phyloP scores from a whole-genome alignment of 1,140 invertebrate species.

The Thaumatotibia leucotreta region DNA sequence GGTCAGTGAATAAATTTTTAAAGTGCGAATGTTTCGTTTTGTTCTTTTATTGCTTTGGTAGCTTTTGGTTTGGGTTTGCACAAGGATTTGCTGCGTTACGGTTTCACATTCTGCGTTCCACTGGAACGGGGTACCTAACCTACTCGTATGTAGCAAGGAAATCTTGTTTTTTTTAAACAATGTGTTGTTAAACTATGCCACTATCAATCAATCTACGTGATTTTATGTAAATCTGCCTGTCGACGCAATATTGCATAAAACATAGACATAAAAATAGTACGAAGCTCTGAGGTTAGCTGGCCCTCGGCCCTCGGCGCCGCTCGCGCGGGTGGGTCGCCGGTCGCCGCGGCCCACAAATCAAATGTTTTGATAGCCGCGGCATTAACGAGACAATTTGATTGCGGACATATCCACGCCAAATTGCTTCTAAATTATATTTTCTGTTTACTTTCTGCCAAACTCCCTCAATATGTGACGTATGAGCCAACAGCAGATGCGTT shows the following conservation, averaged over 20 bases:
- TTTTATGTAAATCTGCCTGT: background rate
- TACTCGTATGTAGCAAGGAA: background rate
- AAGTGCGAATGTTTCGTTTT: conserved; percentile 6
- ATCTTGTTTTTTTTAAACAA: too few species aligned
- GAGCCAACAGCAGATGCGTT: conserved; percentile 34
- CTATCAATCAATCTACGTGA: too few species aligned
- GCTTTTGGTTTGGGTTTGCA: background rate
- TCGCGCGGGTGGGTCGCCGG: background rate
- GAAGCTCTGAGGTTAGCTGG: background rate
- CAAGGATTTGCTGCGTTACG: background rate
- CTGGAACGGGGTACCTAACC: too few species aligned
- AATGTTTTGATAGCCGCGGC: conserved; percentile 74
- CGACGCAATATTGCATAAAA: background rate
- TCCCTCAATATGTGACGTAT: conserved; percentile 48
- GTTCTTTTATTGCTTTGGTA: conserved; percentile 11
- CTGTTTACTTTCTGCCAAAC: conserved; percentile 74
- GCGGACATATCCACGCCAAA: conserved; percentile 74
- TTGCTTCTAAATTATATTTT: conserved; percentile 76
- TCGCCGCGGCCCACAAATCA: conserved; percentile 73
- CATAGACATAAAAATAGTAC: background rate
- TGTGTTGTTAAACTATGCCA: too few species aligned
- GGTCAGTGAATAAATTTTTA: conserved; percentile 19
- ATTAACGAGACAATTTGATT: conserved; percentile 77
- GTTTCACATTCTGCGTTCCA: background rate
- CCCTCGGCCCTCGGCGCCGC: background rate